These are phyloP conservation scores for Dasypogon diadema DNA, from an alignment of 2,888 invertebrate genomes.

Conservation along the genomic window DNA sequence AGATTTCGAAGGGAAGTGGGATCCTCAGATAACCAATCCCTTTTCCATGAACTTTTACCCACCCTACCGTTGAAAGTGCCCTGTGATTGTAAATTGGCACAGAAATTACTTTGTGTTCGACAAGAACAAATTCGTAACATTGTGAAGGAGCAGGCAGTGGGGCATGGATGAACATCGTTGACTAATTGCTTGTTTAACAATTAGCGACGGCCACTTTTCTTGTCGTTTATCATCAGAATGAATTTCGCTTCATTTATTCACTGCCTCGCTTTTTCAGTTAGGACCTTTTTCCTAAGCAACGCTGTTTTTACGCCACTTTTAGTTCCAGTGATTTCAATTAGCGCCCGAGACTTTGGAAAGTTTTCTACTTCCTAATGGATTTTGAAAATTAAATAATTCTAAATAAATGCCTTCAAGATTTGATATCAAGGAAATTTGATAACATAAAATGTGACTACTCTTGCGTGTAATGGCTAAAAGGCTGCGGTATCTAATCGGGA, in stretches of 20 bases:
- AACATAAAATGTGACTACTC: no score
- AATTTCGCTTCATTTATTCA: slow-evolving; percentile 17
- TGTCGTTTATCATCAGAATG: slow-evolving; percentile 51
- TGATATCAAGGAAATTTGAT: no score
- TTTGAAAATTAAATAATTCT: no score
- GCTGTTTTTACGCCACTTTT: slow-evolving; percentile 19
- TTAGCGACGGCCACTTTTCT: slow-evolving; percentile 56
- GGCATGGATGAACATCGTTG: slow-evolving; percentile 29
- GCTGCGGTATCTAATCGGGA: no score
- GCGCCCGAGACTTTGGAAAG: slow-evolving; percentile 9
- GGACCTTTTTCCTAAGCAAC: no score
- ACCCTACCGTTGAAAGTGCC: background rate
- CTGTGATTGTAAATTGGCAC: background rate
- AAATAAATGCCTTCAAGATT: no score
- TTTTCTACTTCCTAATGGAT: background rate
- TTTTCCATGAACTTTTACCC: slow-evolving; percentile 4
- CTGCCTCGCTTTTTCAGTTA: no score
- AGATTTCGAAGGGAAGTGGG: slow-evolving; percentile 5
- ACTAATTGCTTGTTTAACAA: slow-evolving; percentile 57
- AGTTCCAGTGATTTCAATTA: slow-evolving; percentile 27
- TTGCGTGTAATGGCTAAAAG: no score
- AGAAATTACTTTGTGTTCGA: background rate
- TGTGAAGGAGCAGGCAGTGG: background rate
- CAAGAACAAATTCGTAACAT: background rate
- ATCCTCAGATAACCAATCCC: background rate